A percentile compares a stretch with the other conserved stretches of the same genome.
Conservation (phyloP, 2,113 vertebrate species). For the Oceanites oceanicus region DNA sequence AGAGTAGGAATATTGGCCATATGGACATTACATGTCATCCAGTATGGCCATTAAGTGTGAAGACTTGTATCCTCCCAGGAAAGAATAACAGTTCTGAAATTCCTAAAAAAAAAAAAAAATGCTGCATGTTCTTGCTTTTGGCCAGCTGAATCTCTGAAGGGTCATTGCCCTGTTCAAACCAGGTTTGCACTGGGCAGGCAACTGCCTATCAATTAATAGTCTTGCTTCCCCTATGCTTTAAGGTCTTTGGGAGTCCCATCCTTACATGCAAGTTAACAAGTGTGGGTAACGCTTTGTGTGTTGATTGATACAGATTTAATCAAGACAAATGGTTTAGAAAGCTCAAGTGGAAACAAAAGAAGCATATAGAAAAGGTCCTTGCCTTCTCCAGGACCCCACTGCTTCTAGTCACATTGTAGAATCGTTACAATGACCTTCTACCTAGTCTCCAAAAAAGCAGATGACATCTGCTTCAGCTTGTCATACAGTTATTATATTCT, state of each 20-base stretch:
- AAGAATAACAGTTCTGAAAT: background rate
- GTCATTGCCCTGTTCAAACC: background rate
- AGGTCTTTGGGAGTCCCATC: background rate
- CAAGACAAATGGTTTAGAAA: background rate
- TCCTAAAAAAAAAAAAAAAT: background rate
- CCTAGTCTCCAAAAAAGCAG: background rate
- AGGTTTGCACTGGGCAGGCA: background rate
- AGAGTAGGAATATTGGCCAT: background rate
- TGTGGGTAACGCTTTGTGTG: background rate
- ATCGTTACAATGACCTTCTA: background rate
- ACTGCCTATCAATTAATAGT: background rate
- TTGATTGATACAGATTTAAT: background rate
- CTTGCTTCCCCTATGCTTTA: background rate
- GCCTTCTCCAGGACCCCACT: background rate
- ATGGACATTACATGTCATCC: background rate
- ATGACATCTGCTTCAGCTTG: background rate
- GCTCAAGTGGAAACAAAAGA: background rate
- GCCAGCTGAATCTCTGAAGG: background rate
- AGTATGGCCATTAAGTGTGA: background rate
- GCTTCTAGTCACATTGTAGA: background rate
- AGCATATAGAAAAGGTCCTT: background rate
- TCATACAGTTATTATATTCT: background rate
- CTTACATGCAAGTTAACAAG: background rate
- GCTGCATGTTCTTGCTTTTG: background rate
- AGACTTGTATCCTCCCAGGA: background rate